These are phyloP conservation scores for Cryptus viduatorius DNA, from an alignment of 2,888 invertebrate species.

Conservation along the genomic window DNA sequence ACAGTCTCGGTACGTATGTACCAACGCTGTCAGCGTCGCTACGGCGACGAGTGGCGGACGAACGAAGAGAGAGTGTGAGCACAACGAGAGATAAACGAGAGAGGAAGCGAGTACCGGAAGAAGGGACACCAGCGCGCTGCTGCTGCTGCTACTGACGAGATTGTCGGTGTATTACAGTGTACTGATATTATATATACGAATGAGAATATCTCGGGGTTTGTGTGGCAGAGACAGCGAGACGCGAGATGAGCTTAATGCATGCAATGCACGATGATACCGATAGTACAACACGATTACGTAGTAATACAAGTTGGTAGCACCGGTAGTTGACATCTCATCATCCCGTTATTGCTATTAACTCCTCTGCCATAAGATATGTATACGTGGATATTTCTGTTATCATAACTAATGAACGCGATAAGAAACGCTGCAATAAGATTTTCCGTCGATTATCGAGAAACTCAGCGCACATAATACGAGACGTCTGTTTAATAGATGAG, in stretches of 20 bases:
- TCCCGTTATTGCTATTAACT: neutral
- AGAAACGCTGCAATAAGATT: neutral
- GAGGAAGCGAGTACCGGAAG: constrained; percentile 70
- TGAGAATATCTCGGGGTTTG: constrained; percentile 12
- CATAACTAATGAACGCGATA: neutral
- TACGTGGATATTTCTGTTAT: neutral
- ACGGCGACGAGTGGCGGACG: constrained; percentile 26
- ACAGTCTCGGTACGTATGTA: constrained; percentile 22
- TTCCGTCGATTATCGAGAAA: constrained; percentile 44
- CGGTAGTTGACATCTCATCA: constrained; percentile 22
- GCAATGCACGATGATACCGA: constrained; percentile 20
- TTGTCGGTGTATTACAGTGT: constrained; percentile 20
- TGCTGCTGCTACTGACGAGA: constrained; percentile 33
- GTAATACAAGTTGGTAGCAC: constrained; percentile 25
- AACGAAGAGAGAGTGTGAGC: constrained; percentile 27
- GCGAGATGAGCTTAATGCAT: constrained; percentile 34
- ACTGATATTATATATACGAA: constrained; percentile 41
- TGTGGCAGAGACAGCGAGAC: constrained; percentile 29
- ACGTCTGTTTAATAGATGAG: constrained; percentile 33
- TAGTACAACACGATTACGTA: neutral
- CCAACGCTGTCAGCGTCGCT: constrained; percentile 25
- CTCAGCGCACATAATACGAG: constrained; percentile 29
- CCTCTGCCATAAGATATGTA: neutral
- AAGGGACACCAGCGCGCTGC: constrained; percentile 60
- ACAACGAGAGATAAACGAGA: constrained; percentile 61